phyloP scores from a whole-genome alignment of 2,888 invertebrate species.

The Microctonus aethiopoides region DNA sequence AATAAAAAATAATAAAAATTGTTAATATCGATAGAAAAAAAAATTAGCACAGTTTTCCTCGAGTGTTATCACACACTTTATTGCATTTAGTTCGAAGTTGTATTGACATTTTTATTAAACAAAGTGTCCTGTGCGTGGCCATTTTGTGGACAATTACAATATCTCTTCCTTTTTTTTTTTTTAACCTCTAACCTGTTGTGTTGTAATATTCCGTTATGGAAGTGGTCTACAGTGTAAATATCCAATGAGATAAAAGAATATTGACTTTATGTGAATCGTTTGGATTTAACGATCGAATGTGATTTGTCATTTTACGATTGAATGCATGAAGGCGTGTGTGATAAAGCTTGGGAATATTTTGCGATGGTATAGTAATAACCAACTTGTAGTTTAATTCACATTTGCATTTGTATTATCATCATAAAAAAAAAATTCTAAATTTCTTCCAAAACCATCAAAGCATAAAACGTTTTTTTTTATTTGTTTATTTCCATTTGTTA shows the following conservation, averaged over 20 bases:
- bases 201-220: neutral
- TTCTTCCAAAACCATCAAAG: neutral
- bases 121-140: neutral
- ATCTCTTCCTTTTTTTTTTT: neutral
- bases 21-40: neutral
- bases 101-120: neutral
- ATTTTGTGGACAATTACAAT: neutral
- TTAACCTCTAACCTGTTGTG: neutral
- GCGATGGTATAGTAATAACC: neutral
- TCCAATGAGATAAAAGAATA: too few relatives aligned
- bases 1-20: neutral
- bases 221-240: too few relatives aligned
- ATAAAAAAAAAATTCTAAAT: neutral
- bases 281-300: constrained; percentile 33
- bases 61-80: neutral
- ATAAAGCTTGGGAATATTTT: neutral
- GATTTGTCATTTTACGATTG: constrained; percentile 12
- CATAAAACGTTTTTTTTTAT: too few relatives aligned
- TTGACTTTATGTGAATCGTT: constrained; percentile 26
- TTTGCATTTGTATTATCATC: neutral
- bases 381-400: neutral
- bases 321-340: neutral
- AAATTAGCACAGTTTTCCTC: neutral
- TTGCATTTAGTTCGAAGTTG: neutral
- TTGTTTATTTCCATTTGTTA: too few relatives aligned